Evolutionary conservation across 2,797 vertebrate species (phyloP).

Genomic region (Glyptemys insculpta): DNA sequence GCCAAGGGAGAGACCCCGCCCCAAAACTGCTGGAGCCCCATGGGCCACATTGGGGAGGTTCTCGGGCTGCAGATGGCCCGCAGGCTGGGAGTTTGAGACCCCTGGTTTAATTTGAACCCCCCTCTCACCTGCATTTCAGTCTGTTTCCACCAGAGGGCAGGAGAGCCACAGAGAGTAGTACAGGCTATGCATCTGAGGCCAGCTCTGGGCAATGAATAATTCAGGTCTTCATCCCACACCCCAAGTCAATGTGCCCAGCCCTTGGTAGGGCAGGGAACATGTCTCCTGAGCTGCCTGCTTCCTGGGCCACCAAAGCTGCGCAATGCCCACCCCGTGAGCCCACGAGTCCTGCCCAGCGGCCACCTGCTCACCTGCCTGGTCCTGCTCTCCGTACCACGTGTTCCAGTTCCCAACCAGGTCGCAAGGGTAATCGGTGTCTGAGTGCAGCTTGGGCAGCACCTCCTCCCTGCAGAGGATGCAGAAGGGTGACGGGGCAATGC

Average conservation of each 20-base stretch:
- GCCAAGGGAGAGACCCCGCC: too few relatives aligned
- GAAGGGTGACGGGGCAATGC: neutral
- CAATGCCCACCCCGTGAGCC: neutral
- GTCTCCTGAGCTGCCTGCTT: neutral
- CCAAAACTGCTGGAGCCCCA: too few relatives aligned
- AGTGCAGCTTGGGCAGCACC: slow-evolving; percentile 90
- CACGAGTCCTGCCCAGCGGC: rapidly evolving
- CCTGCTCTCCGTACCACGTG: slow-evolving; percentile 97
- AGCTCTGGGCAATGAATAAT: neutral
- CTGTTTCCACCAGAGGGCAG: too few relatives aligned
- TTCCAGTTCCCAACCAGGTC: slow-evolving; percentile 98
- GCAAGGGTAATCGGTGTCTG: slow-evolving; percentile 90
- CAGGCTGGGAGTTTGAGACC: too few relatives aligned
- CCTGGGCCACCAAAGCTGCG: neutral
- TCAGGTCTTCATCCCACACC: neutral
- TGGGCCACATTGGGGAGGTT: too few relatives aligned
- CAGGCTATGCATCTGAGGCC: neutral
- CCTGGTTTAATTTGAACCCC: too few relatives aligned
- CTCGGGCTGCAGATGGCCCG: too few relatives aligned
- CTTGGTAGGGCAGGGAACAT: rapidly evolving
- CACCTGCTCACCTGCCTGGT: slow-evolving; percentile 91
- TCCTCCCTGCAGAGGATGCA: slow-evolving; percentile 82
- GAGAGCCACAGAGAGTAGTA: neutral
- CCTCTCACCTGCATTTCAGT: too few relatives aligned
- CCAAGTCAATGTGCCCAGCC: neutral